Conservation (phyloP, 2,797 vertebrate genomes). For the Pelochelys cantorii region DNA sequence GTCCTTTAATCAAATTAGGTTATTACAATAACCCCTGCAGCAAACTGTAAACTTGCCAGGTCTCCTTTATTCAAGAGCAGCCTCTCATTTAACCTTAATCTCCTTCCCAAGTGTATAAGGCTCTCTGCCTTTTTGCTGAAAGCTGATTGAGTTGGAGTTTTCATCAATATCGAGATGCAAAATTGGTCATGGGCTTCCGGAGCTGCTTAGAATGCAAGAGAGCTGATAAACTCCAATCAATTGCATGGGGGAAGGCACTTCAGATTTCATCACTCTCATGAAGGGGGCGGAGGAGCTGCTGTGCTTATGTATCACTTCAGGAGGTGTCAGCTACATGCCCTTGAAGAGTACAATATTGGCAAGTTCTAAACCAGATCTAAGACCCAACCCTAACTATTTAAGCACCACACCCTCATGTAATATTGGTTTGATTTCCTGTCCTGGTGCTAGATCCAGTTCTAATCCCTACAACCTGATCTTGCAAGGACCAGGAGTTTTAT, state of each 20-base stretch:
- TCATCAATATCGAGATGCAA: not conserved
- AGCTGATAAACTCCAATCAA: not conserved
- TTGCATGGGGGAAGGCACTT: not conserved
- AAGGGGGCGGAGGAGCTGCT: not conserved
- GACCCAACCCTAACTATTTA: accelerated
- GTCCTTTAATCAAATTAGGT: not conserved
- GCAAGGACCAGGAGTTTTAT: not conserved
- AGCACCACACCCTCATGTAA: accelerated
- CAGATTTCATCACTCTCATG: not conserved
- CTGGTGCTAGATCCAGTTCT: accelerated
- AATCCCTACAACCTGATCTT: not conserved
- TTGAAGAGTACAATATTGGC: accelerated
- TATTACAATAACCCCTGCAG: not conserved
- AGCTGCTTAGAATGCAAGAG: not conserved
- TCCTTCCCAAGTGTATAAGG: not conserved
- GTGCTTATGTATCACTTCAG: not conserved
- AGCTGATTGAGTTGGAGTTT: not conserved
- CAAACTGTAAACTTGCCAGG: not conserved
- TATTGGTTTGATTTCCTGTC: not conserved
- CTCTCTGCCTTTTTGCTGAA: not conserved
- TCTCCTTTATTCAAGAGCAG: not conserved
- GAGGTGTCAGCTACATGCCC: not conserved
- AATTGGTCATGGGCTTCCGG: not conserved
- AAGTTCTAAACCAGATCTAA: not conserved
- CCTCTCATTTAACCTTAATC: not conserved